Evolutionary conservation across 1,140 invertebrate species (phyloP).

Genomic region (Macrosteles quadrilineatus): DNA sequence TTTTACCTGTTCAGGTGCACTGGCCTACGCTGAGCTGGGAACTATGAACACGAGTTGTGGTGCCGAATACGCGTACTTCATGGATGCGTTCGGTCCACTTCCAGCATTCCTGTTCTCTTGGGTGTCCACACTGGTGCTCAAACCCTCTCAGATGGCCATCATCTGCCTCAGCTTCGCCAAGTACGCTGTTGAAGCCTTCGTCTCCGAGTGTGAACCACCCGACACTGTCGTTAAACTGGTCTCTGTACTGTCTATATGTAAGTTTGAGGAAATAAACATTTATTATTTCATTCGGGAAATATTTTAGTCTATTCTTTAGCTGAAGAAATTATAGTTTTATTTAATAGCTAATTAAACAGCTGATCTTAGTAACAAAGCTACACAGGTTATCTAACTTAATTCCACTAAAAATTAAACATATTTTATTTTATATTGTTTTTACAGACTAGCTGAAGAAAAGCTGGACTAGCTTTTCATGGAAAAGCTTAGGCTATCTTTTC

Average conservation of each 20-base stretch:
- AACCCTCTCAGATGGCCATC: slow-evolving; percentile 92
- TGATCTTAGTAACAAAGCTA: no score
- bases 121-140: slow-evolving; percentile 88
- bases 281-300: no score
- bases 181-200: slow-evolving; percentile 91
- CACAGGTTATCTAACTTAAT: no score
- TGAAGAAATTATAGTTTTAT: no score
- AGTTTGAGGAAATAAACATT: slow-evolving; percentile 40
- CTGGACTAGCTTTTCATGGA: no score
- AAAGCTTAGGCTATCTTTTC: no score
- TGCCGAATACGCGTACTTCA: slow-evolving; percentile 90
- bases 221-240: slow-evolving; percentile 75
- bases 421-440: no score
- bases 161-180: slow-evolving; percentile 93
- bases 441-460: no score
- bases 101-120: slow-evolving; percentile 91
- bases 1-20: slow-evolving; percentile 82
- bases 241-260: slow-evolving; percentile 76
- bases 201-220: slow-evolving; percentile 78
- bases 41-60: slow-evolving; percentile 93
- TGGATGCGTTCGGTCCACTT: slow-evolving; percentile 85
- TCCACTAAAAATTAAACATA: no score
- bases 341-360: no score
- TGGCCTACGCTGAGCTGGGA: slow-evolving; percentile 90
- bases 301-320: no score